Percentiles rank a stretch among this genome's conserved stretches.
Evolutionary conservation across 2,113 vertebrate species (phyloP).

Genomic region (Elaphurus davidianus): DNA sequence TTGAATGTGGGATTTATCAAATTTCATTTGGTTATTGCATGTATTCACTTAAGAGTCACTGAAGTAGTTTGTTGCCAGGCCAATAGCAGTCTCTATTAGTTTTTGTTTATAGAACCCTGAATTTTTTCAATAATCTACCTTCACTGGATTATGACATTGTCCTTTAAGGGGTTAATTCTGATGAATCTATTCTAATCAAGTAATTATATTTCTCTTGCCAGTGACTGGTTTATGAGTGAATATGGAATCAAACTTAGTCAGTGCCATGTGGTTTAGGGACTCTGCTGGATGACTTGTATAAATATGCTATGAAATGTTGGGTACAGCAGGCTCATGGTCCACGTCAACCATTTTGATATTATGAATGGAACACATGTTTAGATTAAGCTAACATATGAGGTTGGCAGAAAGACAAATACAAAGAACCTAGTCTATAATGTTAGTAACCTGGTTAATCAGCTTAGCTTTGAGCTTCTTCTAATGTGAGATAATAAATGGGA

Average conservation of each 20-base stretch:
- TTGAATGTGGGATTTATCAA: not conserved
- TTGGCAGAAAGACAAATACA: not conserved
- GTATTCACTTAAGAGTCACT: not conserved
- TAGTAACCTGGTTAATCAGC: not conserved
- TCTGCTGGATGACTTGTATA: not conserved
- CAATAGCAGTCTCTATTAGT: not conserved
- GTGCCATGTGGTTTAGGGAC: accelerated
- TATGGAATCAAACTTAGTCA: not conserved
- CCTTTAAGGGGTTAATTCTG: not conserved
- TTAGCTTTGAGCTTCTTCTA: not conserved
- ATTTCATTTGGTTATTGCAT: not conserved
- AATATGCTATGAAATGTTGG: not conserved
- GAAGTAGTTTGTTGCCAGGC: not conserved
- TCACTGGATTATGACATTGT: not conserved
- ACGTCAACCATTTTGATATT: not conserved
- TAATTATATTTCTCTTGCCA: not conserved
- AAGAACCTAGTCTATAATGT: not conserved
- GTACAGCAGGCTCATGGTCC: not conserved
- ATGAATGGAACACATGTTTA: not conserved
- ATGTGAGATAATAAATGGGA: not conserved
- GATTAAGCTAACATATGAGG: not conserved
- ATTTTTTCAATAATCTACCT: not conserved
- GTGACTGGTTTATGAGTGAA: not conserved
- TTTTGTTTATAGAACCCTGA: not conserved
- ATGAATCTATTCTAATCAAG: not conserved